Base-by-base conservation (phyloP, 2,113 vertebrate species). In the Anhinga anhinga region DNA sequence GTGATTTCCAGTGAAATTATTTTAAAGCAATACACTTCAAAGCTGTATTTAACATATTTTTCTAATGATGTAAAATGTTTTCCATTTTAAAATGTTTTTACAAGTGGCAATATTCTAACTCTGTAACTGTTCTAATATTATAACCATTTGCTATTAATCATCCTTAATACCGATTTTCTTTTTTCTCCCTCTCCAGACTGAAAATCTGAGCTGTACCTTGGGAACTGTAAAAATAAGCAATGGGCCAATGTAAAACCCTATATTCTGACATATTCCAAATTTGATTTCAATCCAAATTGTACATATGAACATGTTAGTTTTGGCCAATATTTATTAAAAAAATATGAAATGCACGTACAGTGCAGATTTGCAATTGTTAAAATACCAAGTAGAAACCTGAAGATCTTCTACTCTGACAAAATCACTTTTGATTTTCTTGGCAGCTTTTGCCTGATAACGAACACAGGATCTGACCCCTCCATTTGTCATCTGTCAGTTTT, bases 101-200 rank as follows among this genome's bases (percentile, higher is more conserved):
- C 86, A 95, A 94, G 59, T 94, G 82, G 76, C 27, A 92, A 47
- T 52, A 83, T 73, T 93, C 67, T 90, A 93, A 73, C 61, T 69
- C 55, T 71, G 9, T 71, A 94, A 88, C 69, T 36, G 38, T 72
- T 96, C 1, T 5, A 90, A 78, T 83, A 94, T 73, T 93, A 77
- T 83, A 88, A 55, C 55, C 34, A 3, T 90, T 93, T 86, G 80
- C 53, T 88, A 92, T 93, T 96, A 92, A 96, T 95, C 82, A 90
- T 81, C 26, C n/a, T 95, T 72, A 90, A 83, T 55, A 92, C 4
- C 1, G 7, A 53, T 89, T 85, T 90, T 61, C 30, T 73, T 86
- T 81, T 85, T 88, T 76, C 14, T 67, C 47, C 29, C 38, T 81
- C 58, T 94, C n/a, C 38, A 61, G 22, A 7, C 58, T 77, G 45